Base-by-base conservation (phyloP, 2,113 vertebrate genomes). In the Solea solea region DNA sequence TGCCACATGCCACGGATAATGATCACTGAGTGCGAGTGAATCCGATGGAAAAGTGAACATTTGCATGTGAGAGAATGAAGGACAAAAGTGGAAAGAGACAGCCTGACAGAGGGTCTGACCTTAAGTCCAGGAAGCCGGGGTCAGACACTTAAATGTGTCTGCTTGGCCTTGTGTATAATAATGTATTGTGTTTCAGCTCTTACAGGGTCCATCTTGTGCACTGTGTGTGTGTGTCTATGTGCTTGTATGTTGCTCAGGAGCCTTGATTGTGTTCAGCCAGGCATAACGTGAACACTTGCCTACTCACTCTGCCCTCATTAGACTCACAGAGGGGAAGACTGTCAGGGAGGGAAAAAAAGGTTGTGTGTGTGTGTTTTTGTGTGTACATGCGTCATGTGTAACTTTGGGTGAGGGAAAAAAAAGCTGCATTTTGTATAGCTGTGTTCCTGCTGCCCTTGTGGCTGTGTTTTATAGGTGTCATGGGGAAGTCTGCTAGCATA, bases 231-330 rank as follows among this genome's bases (percentile, higher is more conserved):
- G 69, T 45, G 58, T 71, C 15, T 46, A 12, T 34, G 60, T 27
- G 74, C 15, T 45, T 64, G 46, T 53, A 9, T 81, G 79, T 70
- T 58, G 68, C 72, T 62, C 55, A 64, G 72, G 69, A 75, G 66
- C 58, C 64, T 58, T 69, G 76, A 76, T 67, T 44, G n/a, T 54
- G 74, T 61, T 76, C 86, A 80, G 52, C 72, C 75, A 84, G 82
- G 78, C 76, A 13, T 82, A 70, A 56, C 12, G 34, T 61, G 69
- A 81, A 63, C 3, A 53, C 65, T 80, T 77, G 39, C 88, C 86
- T 69, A 86, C 86, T 61, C 80, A 68, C 62, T 75, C 81, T 84
- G 59, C 78, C 83, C 90, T 91, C 79, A 88, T 90, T 87, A 86
- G 80, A 69, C 65, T 82, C 70, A 72, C 82, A 76, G 65, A 73